Base-by-base conservation (phyloP, 2,797 vertebrate genomes). In the Anomalospiza imberbis region DNA sequence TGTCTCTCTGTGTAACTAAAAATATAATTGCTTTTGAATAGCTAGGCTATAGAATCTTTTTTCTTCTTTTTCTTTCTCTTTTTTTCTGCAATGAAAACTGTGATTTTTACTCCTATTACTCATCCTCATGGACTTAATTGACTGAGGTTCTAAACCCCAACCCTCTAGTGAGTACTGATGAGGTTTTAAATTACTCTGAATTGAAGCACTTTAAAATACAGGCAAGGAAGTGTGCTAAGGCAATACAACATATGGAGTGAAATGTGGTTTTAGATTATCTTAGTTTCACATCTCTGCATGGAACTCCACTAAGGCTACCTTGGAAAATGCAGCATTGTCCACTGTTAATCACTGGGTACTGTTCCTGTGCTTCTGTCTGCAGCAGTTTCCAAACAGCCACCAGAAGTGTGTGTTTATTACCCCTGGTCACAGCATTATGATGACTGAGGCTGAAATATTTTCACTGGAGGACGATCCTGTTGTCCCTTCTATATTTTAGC, bases 21-120 rank as follows among this genome's bases (percentile, higher is more conserved):
- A 96, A 95, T 97, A 96, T 95, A 97, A 98, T 97, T 95, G 83
- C 95, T 95, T 95, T 97, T 96, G 93, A 97, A 97, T 95, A 93
- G 94, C 93, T 95, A 78, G 48, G 45, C 91, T 95, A 75, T 70
- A 93, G 65, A 95, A 92, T 48, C 58, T 92, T 83, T 91, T 92
- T 91, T 82, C 55, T 94, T 91, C 67, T 67, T 94, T 38, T 44
- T 32, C 38, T 53, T 51, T 47, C 77, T 78, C 93, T 94, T 90
- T 81, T 96, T 95, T 90, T 62, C 73, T 87, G 42, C 51, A 58
- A 66, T 87, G 71, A 88, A 96, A 96, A 66, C 84, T 85, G 48
- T 68, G 73, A 94, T 94, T 94, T 97, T 96, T 96, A 96, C 94
- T 96, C 76, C 85, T 76, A 93, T 95, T 96, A 84, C 93, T 97